Evolutionary conservation across 2,797 vertebrate species (phyloP), one percentile per base, ranked within the genome.

Genomic region (Ibycter americanus): DNA sequence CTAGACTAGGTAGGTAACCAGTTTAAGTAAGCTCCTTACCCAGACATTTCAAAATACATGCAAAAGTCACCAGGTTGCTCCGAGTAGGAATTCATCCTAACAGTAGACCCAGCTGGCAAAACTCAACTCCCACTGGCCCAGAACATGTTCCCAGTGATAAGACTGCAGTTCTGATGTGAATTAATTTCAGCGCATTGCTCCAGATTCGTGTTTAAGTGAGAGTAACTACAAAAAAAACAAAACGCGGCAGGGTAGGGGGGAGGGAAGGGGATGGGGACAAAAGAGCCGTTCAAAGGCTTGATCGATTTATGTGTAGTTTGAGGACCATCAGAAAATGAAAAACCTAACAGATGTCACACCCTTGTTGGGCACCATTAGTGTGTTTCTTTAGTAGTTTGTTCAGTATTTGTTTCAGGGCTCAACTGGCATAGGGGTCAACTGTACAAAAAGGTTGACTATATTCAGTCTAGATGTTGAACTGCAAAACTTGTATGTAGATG

Each of bases 21-120:
- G 10, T 61, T 91, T 52, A 76, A 82, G 34, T 4, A 51, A 16
- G 4, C 1, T 46, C 65, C 70, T 90, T 76, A 65, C 22, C 8
- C 62, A 89, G 66, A 62, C 18, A 42, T 92, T 89, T 93, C 54
- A 72, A 89, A 92, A 76, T 38, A 68, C 6, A 9, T 42, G 7
- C 56, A 77, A 74, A 91, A 83, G 7, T 14, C 22, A 44, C 36
- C 5, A 6, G 22, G n/a, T 86, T 0, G 0, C 7, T 90, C 12
- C 32, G 61, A 20, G 11, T 31, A 91, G 20, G 67, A 90, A 77
- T 70, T 77, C 23, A 63, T 47, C 4, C 12, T 85, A 62, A 44
- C 5, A 77, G 8, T 32, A 58, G 27, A 77, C 4, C 16, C 40
- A 94, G 36, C 18, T 71, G 49, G 56, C 15, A 91, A 85, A 93